Evolutionary conservation across 2,888 invertebrate genomes (phyloP).

Genomic region (Drosophila silvestris): DNA sequence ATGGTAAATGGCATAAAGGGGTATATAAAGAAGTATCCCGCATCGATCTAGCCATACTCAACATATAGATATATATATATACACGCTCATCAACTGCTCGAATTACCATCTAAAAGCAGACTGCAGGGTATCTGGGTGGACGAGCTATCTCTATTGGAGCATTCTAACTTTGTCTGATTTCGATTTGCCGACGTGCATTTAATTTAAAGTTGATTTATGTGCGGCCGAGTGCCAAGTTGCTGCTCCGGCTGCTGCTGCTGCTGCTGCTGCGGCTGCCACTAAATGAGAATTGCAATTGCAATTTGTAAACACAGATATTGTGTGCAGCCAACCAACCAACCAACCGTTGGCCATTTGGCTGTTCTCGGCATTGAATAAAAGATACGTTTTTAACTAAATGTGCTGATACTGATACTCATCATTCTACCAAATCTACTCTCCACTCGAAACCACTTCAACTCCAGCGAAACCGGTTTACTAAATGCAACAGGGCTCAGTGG

Average conservation of each 20-base stretch:
- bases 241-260: background rate
- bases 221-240: slow-evolving; percentile 24
- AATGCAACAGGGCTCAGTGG: background rate
- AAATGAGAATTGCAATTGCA: slow-evolving; percentile 65
- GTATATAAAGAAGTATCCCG: background rate
- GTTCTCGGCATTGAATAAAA: slow-evolving; percentile 27
- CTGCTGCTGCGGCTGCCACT: slow-evolving; percentile 4
- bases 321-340: slow-evolving; percentile 14
- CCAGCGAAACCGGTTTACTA: background rate
- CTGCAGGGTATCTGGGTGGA: background rate
- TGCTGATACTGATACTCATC: background rate
- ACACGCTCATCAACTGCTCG: background rate
- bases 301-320: slow-evolving; percentile 68
- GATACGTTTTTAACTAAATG: slow-evolving; percentile 36
- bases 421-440: slow-evolving; percentile 32
- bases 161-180: slow-evolving; percentile 17
- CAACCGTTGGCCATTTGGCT: slow-evolving; percentile 6
- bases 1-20: background rate
- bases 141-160: background rate
- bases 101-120: background rate
- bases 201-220: slow-evolving; percentile 78
- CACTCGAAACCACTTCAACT: background rate
- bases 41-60: background rate
- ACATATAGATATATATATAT: too few relatives aligned
- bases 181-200: slow-evolving; percentile 54